phyloP scores from a whole-genome alignment of 2,797 vertebrate genomes.

The Odontamblyopus rebecca region DNA sequence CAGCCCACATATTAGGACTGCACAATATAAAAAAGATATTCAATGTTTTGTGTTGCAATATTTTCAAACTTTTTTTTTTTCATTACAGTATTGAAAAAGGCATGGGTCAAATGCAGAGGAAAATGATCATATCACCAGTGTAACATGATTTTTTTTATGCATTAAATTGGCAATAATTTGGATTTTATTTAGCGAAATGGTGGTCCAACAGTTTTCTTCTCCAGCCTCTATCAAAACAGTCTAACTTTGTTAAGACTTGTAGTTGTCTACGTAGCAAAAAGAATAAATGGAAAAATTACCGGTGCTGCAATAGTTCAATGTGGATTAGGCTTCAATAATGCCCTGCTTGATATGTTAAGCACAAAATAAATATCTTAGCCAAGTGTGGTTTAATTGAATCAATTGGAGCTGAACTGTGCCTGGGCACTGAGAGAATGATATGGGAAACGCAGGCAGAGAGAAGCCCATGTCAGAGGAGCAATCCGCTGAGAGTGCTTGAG shows the following conservation, averaged over 20 bases:
- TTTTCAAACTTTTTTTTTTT: too few species aligned
- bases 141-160: too few species aligned
- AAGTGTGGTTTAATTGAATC: slow-evolving; percentile 62
- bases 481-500: slow-evolving; percentile 56
- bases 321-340: slow-evolving; percentile 23
- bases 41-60: too few species aligned
- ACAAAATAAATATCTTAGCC: slow-evolving; percentile 55
- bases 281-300: not conserved
- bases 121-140: too few species aligned
- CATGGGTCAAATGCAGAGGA: too few species aligned
- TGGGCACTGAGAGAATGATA: slow-evolving; percentile 40
- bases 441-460: slow-evolving; percentile 40
- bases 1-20: slow-evolving; percentile 21
- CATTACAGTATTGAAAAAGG: too few species aligned
- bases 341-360: slow-evolving; percentile 40
- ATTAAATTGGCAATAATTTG: too few species aligned
- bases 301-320: slow-evolving; percentile 4
- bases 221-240: not conserved
- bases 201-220: not conserved
- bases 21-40: too few species aligned
- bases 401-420: slow-evolving; percentile 58
- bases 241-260: not conserved
- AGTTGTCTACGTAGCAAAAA: not conserved
- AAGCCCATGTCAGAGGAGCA: slow-evolving; percentile 50
- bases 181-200: not conserved